Conservation (phyloP, 1,140 invertebrate genomes). For the Calosoma granatense region DNA sequence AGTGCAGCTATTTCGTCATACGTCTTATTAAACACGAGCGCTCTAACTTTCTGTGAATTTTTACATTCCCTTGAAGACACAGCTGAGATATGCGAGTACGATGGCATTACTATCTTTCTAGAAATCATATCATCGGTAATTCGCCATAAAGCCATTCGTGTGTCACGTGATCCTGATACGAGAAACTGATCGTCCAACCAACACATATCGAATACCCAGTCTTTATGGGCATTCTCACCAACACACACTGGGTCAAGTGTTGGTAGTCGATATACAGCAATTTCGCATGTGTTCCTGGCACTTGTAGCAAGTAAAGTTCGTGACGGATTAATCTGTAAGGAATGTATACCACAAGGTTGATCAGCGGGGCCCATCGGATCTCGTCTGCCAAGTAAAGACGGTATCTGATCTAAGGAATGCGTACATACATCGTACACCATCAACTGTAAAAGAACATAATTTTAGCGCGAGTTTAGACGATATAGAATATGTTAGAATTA, state of each 20-base stretch:
- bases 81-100: constrained; percentile 52
- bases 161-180: constrained; percentile 87
- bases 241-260: constrained; percentile 90
- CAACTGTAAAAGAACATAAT: constrained; percentile 43
- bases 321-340: constrained; percentile 90
- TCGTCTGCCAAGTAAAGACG: constrained; percentile 59
- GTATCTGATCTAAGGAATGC: constrained; percentile 73
- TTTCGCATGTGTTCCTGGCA: constrained; percentile 82
- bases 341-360: constrained; percentile 82
- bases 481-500: constrained; percentile 31
- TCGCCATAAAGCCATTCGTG: constrained; percentile 70
- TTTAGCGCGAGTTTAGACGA: no score
- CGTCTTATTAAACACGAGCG: constrained; percentile 75
- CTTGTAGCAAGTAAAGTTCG: constrained; percentile 83
- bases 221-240: constrained; percentile 83
- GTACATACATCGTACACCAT: constrained; percentile 76
- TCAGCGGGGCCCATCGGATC: constrained; percentile 45
- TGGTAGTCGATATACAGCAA: constrained; percentile 86
- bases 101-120: constrained; percentile 39
- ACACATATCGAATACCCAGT: constrained; percentile 90
- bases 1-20: constrained; percentile 85
- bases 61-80: constrained; percentile 65
- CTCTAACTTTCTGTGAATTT: constrained; percentile 50
- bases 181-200: constrained; percentile 95
- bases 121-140: constrained; percentile 42